Evolutionary conservation across 2,888 invertebrate genomes (phyloP), one percentile per base, ranked within the genome.

Genomic region (Drosophila merina): DNA sequence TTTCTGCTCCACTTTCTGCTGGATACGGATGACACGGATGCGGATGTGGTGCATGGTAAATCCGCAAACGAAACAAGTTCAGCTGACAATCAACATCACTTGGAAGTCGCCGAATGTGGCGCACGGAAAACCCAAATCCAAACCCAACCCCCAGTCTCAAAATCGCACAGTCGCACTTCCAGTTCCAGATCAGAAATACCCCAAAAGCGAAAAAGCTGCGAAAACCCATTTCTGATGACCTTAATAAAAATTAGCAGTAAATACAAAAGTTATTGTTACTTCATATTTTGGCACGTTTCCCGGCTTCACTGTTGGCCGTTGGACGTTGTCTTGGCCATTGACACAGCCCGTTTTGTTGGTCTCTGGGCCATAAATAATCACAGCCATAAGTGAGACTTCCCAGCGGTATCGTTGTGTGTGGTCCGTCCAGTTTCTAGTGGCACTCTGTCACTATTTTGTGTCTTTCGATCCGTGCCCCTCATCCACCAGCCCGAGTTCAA

Each of bases 81-180:
- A 80, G 55, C 85, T 80, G 87, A 84, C 81, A 86, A 80, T 81
- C 87, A 80, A 66, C 80, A 57, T 81, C 84, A 86, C 70, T 68
- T 57, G 63, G 59, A 14, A 72, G 72, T 67, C 69, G 42, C 30
- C 67, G 36, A 69, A 80, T 49, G 40, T 71, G 72, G 66, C 72
- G 52, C 72, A 68, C 57, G 57, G 55, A 79, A 79, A 76, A 63
- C 20, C 76, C 66, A 54, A 76, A 63, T 12, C 76, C 66, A 54
- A 20, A 36, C 62, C 28, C 47, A 62, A 57, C 26, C 31, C 28
- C 45, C 44, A 20, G 38, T 9, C n/a, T 10, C 45, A 9, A 45
- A 45, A n/a, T 25, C 10, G 14, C 12, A 47, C 33, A 33, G 20
- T 49, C 14, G 42, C 36, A 57, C 36, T 42, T 42, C 6, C 55